Evolutionary conservation across 1,140 invertebrate species (phyloP).

Genomic region (Monomorium pharaonis): DNA sequence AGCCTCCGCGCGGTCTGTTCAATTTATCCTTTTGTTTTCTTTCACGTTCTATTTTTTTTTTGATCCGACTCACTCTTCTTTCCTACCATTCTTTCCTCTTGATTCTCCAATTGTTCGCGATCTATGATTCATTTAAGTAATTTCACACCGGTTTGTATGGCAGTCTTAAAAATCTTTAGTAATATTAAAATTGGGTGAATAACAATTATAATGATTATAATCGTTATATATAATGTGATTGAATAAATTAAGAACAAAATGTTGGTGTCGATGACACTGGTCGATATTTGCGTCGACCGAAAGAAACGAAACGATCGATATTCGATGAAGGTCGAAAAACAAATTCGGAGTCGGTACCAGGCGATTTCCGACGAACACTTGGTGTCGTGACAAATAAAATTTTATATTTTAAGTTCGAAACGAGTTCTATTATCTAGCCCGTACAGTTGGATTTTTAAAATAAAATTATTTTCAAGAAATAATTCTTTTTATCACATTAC

Average conservation of each 20-base stretch:
- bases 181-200: neutral
- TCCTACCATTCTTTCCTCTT: constrained; percentile 37
- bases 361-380: too few species aligned
- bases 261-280: too few species aligned
- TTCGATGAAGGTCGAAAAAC: too few species aligned
- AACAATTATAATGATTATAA: neutral
- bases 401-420: too few species aligned
- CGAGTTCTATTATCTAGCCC: too few species aligned
- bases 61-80: constrained; percentile 10
- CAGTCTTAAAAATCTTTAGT: neutral
- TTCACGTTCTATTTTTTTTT: constrained; percentile 26
- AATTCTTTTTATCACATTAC: neutral
- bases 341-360: too few species aligned
- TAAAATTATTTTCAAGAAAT: neutral
- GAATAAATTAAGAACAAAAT: neutral
- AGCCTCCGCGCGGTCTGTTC: constrained; percentile 29
- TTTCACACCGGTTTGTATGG: neutral
- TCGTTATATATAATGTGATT: neutral
- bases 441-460: neutral
- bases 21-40: constrained; percentile 52
- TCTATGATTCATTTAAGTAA: constrained; percentile 46
- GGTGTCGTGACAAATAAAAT: too few species aligned
- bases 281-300: too few species aligned
- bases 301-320: too few species aligned
- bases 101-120: constrained; percentile 34